Evolutionary conservation across 2,888 invertebrate genomes (phyloP).

Genomic region (Aphrophora alni): DNA sequence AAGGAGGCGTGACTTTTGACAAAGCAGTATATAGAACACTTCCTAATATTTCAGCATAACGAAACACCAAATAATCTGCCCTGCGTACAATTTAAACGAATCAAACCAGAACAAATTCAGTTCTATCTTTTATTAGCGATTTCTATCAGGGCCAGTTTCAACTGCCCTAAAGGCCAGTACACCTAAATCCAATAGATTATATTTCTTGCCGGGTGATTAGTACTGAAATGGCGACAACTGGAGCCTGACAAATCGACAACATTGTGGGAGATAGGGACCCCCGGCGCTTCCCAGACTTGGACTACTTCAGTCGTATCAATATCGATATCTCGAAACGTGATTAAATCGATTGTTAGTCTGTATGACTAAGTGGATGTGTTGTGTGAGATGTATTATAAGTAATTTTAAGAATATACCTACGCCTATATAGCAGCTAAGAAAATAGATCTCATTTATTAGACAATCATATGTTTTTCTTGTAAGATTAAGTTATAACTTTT

Average conservation of each 20-base stretch:
- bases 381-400: too few species aligned
- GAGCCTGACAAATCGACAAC: neutral
- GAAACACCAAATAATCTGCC: too few species aligned
- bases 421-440: too few species aligned
- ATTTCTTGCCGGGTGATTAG: neutral
- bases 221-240: neutral
- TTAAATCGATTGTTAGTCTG: neutral
- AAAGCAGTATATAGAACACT: too few species aligned
- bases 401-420: too few species aligned
- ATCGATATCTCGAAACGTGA: neutral
- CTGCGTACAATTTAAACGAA: too few species aligned
- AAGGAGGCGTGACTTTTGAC: too few species aligned
- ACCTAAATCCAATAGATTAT: neutral
- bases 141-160: neutral
- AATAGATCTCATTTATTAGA: too few species aligned
- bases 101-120: neutral
- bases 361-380: too few species aligned
- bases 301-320: neutral
- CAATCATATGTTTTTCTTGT: too few species aligned
- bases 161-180: neutral
- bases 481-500: too few species aligned
- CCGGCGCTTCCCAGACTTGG: neutral
- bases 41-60: too few species aligned
- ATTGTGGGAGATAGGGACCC: neutral
- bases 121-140: neutral